Evolutionary conservation across 2,113 vertebrate species (phyloP).

Genomic region (Embiotoca jacksoni): DNA sequence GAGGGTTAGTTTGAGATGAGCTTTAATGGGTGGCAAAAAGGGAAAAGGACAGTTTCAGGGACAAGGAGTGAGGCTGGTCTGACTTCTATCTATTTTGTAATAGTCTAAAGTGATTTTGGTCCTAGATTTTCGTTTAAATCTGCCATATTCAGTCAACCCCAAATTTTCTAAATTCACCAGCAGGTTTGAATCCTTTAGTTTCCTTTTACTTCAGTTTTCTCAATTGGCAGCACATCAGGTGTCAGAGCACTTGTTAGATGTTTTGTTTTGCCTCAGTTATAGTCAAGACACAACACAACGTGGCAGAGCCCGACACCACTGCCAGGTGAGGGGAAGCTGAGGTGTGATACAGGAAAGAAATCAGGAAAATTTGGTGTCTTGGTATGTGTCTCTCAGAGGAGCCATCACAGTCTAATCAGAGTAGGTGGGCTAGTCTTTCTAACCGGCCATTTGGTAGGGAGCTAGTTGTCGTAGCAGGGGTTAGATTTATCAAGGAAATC

Average conservation of each 20-base stretch:
- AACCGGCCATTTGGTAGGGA: constrained; percentile 32
- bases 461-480: constrained; percentile 16
- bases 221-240: constrained; percentile 12
- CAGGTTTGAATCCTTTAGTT: not conserved
- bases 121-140: constrained; percentile 2
- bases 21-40: not conserved
- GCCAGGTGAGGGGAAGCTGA: constrained; percentile 60
- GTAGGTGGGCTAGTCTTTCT: constrained; percentile 7
- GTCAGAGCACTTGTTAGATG: constrained; percentile 37
- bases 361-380: constrained; percentile 18
- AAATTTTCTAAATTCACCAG: not conserved
- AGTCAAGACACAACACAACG: constrained; percentile 1
- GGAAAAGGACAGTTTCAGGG: constrained; percentile 17
- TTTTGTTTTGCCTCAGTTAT: constrained; percentile 36
- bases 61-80: constrained; percentile 1
- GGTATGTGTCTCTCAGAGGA: constrained; percentile 45
- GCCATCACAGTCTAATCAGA: constrained; percentile 48
- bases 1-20: constrained; percentile 42
- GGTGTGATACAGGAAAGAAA: constrained; percentile 66
- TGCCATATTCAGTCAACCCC: not conserved
- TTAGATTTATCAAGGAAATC: constrained; percentile 20
- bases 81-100: too few relatives aligned
- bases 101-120: not conserved
- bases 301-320: constrained; percentile 54
- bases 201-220: constrained; percentile 3